A percentile compares a stretch with the other conserved stretches of the same genome.
These are phyloP conservation scores for Pseudonaja textilis DNA, from an alignment of 2,113 vertebrate species.

Conservation along the genomic window DNA sequence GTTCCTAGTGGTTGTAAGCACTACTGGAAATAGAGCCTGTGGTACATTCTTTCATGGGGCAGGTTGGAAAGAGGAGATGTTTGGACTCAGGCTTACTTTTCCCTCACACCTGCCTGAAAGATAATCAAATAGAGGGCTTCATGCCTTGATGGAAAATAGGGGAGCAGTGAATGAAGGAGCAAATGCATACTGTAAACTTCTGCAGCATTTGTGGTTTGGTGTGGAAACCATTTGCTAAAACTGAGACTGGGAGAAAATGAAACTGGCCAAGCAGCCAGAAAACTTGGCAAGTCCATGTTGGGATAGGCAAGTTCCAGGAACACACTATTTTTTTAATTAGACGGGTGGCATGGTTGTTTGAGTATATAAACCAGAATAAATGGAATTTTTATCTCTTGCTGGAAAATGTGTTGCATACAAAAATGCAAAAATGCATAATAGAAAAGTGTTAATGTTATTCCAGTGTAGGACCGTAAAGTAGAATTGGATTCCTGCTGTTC, in stretches of 20 bases:
- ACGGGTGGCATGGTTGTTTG: neutral
- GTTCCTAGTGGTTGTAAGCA: neutral
- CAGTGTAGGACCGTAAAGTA: neutral
- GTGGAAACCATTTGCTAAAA: neutral
- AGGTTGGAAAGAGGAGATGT: neutral
- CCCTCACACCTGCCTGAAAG: neutral
- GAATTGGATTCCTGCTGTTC: slow-evolving; percentile 1
- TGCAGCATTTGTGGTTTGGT: neutral
- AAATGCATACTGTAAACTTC: neutral
- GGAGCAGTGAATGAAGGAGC: neutral
- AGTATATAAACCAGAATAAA: neutral
- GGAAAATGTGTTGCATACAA: neutral
- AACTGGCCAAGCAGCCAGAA: neutral
- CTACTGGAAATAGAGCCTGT: neutral
- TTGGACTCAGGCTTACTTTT: neutral
- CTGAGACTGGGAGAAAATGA: neutral
- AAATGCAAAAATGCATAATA: neutral
- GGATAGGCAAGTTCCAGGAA: neutral
- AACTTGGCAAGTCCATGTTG: neutral
- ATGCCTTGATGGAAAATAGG: neutral
- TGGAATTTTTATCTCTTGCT: neutral
- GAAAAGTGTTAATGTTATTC: neutral
- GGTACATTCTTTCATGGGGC: neutral
- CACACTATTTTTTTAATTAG: neutral
- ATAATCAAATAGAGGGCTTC: neutral